A percentile compares a stretch with the other conserved stretches of the same genome.
These are phyloP conservation scores for Ypsolopha sequella DNA, from an alignment of 2,888 invertebrate genomes.

Conservation along the genomic window DNA sequence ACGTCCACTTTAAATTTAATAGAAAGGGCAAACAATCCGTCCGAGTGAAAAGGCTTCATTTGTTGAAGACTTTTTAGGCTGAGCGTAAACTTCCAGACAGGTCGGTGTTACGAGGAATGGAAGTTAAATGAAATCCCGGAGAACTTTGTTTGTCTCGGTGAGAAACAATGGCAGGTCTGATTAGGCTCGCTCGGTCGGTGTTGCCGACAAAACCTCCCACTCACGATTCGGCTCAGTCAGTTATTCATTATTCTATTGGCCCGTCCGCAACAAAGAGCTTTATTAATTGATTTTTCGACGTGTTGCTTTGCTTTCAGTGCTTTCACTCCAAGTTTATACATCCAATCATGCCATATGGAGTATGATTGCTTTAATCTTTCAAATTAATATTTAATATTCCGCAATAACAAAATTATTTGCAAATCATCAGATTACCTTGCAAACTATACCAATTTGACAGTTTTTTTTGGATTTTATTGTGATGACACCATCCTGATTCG, in stretches of 20 bases:
- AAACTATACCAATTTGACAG: no score
- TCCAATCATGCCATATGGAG: no score
- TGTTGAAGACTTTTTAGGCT: conserved; percentile 18
- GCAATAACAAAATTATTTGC: no score
- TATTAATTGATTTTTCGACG: background rate
- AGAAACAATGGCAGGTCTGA: conserved; percentile 39
- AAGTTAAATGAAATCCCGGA: conserved; percentile 38
- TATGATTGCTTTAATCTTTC: no score
- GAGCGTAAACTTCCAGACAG: conserved; percentile 19
- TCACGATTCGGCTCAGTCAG: conserved; percentile 13
- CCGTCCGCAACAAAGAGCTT: background rate
- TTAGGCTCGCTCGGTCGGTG: conserved; percentile 7
- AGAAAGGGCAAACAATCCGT: background rate
- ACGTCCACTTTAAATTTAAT: background rate
- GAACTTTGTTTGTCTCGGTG: conserved; percentile 34
- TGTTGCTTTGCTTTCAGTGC: background rate
- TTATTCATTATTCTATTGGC: background rate
- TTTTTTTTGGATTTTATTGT: no score
- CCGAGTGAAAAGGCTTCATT: conserved; percentile 2
- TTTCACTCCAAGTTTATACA: no score
- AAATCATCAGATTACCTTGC: no score
- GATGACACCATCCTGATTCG: no score
- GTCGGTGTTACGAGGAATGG: conserved; percentile 22
- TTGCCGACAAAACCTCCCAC: conserved; percentile 18
- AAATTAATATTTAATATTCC: no score